These are phyloP conservation scores for Megalurothrips usitatus DNA, from an alignment of 2,888 invertebrate species.

Conservation along the genomic window DNA sequence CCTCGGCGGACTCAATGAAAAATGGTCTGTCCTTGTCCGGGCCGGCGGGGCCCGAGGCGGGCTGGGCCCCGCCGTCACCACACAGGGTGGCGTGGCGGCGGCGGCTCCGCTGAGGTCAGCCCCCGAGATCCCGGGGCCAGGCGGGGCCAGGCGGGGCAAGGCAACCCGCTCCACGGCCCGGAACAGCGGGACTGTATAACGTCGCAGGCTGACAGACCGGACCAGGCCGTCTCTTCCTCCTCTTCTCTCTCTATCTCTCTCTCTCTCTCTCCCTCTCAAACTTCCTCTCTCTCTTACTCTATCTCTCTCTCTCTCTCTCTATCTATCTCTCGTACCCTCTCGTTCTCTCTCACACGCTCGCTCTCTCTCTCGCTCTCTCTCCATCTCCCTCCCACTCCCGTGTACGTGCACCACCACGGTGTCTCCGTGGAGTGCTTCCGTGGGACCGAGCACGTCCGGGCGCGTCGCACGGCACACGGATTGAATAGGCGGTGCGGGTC, in stretches of 20 bases:
- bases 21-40: not conserved
- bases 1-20: not conserved
- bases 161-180: not conserved
- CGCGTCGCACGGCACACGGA: too few relatives aligned
- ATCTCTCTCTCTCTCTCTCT: not conserved
- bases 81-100: not conserved
- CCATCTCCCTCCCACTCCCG: not conserved
- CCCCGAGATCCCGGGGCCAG: not conserved
- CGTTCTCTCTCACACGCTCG: too few relatives aligned
- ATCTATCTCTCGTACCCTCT: not conserved
- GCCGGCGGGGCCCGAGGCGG: not conserved
- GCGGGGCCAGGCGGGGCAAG: too few relatives aligned
- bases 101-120: conserved; percentile 2
- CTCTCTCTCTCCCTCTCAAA: not conserved
- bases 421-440: too few relatives aligned
- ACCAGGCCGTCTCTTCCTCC: not conserved
- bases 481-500: too few relatives aligned
- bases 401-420: too few relatives aligned
- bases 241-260: not conserved
- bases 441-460: too few relatives aligned
- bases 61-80: not conserved
- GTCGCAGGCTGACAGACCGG: conserved; percentile 11
- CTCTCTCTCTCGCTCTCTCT: not conserved
- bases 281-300: not conserved
- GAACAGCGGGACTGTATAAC: conserved; percentile 1